Base-by-base conservation (phyloP, 2,113 vertebrate species). In the Cygnus buccinator region DNA sequence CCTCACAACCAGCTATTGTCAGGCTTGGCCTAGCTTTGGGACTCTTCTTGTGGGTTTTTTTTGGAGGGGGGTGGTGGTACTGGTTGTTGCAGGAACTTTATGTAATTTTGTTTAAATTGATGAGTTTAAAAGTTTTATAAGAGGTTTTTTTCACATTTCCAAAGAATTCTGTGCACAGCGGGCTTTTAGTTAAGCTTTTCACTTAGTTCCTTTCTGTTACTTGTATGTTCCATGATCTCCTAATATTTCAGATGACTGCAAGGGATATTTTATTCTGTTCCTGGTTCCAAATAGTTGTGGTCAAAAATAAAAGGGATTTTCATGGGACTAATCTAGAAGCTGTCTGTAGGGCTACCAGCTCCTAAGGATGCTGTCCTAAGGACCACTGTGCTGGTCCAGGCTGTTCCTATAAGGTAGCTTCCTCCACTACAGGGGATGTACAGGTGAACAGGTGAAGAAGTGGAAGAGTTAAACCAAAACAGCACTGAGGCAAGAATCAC, bases 1-100 rank as follows among this genome's bases (percentile, higher is more conserved):
- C 85, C 67, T 96, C 63, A 94, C 84, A 95, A 96, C 44, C 71
- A 89, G 82, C 71, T 66, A 83, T 94, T 91, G 90, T 95, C 71
- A 54, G 62, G 31, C 55, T 73, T 1, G 1, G 26, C 20, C 62
- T 59, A 77, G 87, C 67, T 76, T 70, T 57, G 66, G 58, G 67
- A 66, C 61, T 86, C 72, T 14, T 73, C 15, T 67, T 77, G 63
- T 82, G 46, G 20, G 41, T 10, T 37, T 37, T 84, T 52, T 80
- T 29, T 58, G 37, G 28, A 70, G 18, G 6, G 33, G 13, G 26
- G 9, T 41, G 15, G 7, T 26, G 22, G 5, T 46, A 82, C 8
- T 0, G 0, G 21, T 55, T 12, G 39, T 37, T 84, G 18, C 23
- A 72, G 39, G 48, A 84, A 35, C 17, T 44, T 91, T 93, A 65